phyloP scores from a whole-genome alignment of 2,888 invertebrate species.

The Orthonychiurus folsomi region DNA sequence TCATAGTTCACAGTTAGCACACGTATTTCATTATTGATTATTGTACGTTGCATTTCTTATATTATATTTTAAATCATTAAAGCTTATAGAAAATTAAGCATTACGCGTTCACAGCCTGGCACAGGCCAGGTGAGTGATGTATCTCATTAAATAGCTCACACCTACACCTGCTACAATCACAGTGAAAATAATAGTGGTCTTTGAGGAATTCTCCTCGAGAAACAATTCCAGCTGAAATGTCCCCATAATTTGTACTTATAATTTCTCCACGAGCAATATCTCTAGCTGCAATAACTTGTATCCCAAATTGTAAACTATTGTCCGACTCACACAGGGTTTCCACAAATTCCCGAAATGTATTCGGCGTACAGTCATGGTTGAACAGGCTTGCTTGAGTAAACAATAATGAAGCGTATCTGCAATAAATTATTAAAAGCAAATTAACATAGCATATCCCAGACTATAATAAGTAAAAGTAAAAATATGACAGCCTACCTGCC shows the following conservation, averaged over 20 bases:
- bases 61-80: no score
- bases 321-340: background rate
- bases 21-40: no score
- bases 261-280: background rate
- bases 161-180: background rate
- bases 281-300: background rate
- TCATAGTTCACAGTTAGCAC: no score
- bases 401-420: background rate
- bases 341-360: background rate
- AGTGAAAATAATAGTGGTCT: background rate
- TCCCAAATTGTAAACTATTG: background rate
- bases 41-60: no score
- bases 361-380: background rate
- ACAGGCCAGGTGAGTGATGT: background rate
- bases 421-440: background rate
- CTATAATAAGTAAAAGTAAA: no score
- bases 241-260: background rate
- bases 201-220: background rate
- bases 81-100: no score
- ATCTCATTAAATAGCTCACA: background rate
- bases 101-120: no score
- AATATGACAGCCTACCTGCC: background rate
- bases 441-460: no score
- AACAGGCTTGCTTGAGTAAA: background rate
- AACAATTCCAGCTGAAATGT: background rate